Percentiles rank a stretch among this genome's conserved stretches.
Evolutionary conservation across 2,797 vertebrate species (phyloP).

Genomic region (Mormyrops attenuatus): DNA sequence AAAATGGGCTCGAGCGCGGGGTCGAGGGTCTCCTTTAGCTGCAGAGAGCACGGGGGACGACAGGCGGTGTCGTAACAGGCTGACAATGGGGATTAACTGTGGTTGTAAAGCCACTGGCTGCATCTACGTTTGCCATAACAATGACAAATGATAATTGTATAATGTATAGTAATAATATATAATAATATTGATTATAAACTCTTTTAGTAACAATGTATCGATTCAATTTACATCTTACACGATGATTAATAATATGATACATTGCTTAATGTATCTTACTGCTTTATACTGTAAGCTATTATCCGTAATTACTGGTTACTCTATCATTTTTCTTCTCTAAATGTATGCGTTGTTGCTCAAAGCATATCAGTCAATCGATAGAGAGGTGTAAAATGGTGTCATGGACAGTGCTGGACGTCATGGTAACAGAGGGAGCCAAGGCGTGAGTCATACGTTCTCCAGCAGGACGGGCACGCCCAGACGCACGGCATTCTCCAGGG

Average conservation of each 20-base stretch:
- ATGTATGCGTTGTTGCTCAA: not conserved
- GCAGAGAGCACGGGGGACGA: not conserved
- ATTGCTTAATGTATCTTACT: not conserved
- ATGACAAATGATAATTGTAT: not conserved
- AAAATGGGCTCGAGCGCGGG: constrained; percentile 77
- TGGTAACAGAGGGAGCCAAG: not conserved
- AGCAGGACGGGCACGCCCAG: constrained; percentile 72
- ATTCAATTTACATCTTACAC: not conserved
- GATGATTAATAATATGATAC: not conserved
- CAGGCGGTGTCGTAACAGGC: not conserved
- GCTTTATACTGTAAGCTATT: not conserved
- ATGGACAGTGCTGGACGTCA: not conserved
- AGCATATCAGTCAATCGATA: not conserved
- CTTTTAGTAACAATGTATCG: not conserved
- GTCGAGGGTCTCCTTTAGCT: constrained; percentile 78
- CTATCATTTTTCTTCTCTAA: not conserved
- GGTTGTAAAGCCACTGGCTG: not conserved
- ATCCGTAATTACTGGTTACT: not conserved
- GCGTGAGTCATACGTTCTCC: constrained; percentile 61
- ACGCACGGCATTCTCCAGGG: constrained; percentile 71
- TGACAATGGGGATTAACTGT: not conserved
- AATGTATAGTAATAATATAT: not conserved
- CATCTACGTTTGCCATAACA: not conserved
- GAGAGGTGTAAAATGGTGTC: not conserved
- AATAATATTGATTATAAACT: not conserved